Base-by-base conservation (phyloP, 2,888 invertebrate genomes). In the Malacosoma neustria region DNA sequence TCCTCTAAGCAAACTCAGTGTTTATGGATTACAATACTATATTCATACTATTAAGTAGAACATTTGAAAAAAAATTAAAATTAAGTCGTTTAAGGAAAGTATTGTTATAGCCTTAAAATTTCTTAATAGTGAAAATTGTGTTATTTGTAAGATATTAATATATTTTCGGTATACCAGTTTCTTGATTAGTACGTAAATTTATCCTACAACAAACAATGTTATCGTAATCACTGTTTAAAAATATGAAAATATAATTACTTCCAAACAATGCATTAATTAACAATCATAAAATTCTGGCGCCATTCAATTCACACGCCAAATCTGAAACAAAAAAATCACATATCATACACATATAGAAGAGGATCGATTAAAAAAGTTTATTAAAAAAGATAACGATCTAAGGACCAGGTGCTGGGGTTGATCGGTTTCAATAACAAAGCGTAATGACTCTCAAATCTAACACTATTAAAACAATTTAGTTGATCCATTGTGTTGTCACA, bases 391-490 rank as follows among this genome's bases (percentile, higher is more conserved):
- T 82, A 73, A 61, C 41, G 57, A 74, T 80, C 76, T 62, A 40
- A 62, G 57, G 61, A 62, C 79, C 81, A 79, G 80, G 72, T 82
- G 82, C 61, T 43, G 45, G 65, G 72, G 71, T 64, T 66, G 72
- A 72, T 72, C 60, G 51, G 57, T 63, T 61, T 61, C 49, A 52
- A 57, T 61, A 66, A 82, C 79, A 82, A 84, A 69, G 57, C 61
- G 61, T 52, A 67, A 71, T 84, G 84, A 85, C 79, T 82, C 43
- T 72, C 57, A 61, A 48, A 67, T 69, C 76, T 63, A 60, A 48
- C 49, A 49, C 73, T 69, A 85, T 82, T 85, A 84, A 84, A 84
- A 84, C 82, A 82, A 82, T 84, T 84, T 80, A 82, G 72, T 63
- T 54, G 56, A 40, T 52, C 72, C 59, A 76, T 81, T 82, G 84